Evolutionary conservation across 1,140 invertebrate genomes (phyloP).

Genomic region (Trachymyrmex cornetzi): DNA sequence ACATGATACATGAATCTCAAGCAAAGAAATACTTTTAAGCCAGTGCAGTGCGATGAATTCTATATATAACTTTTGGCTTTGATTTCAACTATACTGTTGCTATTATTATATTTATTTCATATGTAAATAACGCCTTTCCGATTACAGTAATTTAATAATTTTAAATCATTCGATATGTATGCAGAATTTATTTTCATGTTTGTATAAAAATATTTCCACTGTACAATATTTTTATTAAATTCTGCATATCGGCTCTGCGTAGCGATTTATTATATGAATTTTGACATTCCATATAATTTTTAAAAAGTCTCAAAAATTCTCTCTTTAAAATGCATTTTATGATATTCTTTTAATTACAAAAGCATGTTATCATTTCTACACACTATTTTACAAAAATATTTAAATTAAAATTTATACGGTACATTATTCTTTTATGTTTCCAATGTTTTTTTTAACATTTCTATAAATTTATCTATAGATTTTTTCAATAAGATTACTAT

Average conservation of each 20-base stretch:
- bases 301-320: slow-evolving; percentile 15
- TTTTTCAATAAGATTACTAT: background rate
- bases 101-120: background rate
- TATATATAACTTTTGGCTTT: background rate
- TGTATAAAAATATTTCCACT: slow-evolving; percentile 11
- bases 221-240: slow-evolving; percentile 30
- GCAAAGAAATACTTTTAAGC: background rate
- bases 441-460: background rate
- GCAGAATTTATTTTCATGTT: background rate
- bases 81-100: background rate
- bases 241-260: background rate
- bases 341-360: slow-evolving; percentile 27
- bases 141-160: slow-evolving; percentile 15
- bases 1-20: background rate
- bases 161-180: slow-evolving; percentile 17
- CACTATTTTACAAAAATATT: slow-evolving; percentile 1
- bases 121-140: background rate
- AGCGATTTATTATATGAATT: slow-evolving; percentile 33
- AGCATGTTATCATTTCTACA: background rate
- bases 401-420: slow-evolving; percentile 3
- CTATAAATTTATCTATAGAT: background rate
- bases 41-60: background rate
- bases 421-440: background rate
- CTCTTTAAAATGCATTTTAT: background rate
- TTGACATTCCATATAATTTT: background rate